Percentiles rank a stretch among this genome's conserved stretches.
Evolutionary conservation across 2,113 vertebrate genomes (phyloP).

Genomic region (Dicentrarchus labrax): DNA sequence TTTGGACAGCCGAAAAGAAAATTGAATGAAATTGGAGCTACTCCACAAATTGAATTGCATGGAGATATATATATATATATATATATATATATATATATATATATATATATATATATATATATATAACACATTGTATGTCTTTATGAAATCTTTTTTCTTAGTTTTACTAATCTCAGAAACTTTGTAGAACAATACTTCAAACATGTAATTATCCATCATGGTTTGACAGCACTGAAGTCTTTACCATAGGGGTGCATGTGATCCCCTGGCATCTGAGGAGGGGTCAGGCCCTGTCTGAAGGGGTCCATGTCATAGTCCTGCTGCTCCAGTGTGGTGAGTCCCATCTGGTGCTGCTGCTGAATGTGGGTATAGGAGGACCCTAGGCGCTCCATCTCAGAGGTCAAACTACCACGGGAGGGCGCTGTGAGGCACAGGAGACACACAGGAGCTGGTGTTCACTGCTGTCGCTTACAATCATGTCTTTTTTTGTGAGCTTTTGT

Average conservation of each 20-base stretch:
- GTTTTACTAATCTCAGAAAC: not conserved
- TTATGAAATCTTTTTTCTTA: not conserved
- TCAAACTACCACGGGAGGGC: conserved; percentile 82
- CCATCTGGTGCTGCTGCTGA: conserved; percentile 87
- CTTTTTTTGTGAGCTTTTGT: not conserved
- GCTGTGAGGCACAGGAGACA: conserved; percentile 68
- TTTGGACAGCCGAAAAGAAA: no score
- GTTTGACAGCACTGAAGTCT: conserved; percentile 19
- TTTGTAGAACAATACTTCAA: not conserved
- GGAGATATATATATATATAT: no score
- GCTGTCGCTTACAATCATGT: not conserved
- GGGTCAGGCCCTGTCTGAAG: conserved; percentile 96
- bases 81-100: not conserved
- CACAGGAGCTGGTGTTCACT: conserved; percentile 2
- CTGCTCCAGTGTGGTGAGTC: conserved; percentile 89
- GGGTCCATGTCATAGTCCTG: conserved; percentile 90
- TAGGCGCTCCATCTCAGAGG: conserved; percentile 86
- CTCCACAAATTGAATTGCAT: not conserved
- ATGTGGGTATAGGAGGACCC: conserved; percentile 87
- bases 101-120: no score
- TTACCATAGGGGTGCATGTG: conserved; percentile 98
- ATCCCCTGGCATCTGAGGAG: conserved; percentile 98
- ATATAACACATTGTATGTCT: not conserved
- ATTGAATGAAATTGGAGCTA: not conserved
- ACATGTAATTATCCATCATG: not conserved